These are phyloP conservation scores for Zoanthus solanderi DNA, from an alignment of 92 coral and sea anemone genomes.

Conservation along the genomic window DNA sequence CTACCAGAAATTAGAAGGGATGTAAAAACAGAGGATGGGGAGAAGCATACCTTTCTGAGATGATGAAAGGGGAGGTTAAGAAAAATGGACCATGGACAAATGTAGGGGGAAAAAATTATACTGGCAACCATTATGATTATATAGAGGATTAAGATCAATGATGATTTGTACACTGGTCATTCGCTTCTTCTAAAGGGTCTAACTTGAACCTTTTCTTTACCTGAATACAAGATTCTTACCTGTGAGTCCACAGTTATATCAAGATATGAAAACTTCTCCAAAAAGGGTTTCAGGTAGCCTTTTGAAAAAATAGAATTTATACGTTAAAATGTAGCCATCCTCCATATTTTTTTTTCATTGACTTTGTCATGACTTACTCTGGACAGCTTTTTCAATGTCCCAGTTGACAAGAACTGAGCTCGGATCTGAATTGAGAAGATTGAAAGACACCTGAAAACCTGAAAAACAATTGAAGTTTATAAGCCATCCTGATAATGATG, in stretches of 20 bases:
- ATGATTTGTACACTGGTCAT: no score
- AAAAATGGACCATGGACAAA: no score
- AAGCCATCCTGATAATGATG: no score
- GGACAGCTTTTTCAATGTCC: slow-evolving; percentile 85
- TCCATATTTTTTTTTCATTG: neutral
- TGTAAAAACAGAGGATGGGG: no score
- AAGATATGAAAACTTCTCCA: slow-evolving; percentile 75
- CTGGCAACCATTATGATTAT: no score
- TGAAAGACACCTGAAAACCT: slow-evolving; percentile 96
- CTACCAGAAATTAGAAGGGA: no score
- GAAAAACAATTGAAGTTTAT: neutral
- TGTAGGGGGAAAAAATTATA: no score
- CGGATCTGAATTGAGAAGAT: slow-evolving; percentile 88
- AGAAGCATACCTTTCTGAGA: no score
- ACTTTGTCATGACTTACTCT: slow-evolving; percentile 58
- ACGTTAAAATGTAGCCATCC: neutral
- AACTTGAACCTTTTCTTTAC: no score
- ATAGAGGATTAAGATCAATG: no score
- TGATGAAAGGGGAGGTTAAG: no score
- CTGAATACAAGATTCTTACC: slow-evolving; percentile 42
- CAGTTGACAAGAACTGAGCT: slow-evolving; percentile 80
- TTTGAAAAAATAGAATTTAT: slow-evolving; percentile 19
- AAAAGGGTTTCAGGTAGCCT: slow-evolving; percentile 83
- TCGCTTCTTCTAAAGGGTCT: no score
- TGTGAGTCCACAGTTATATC: slow-evolving; percentile 90